phyloP scores from a whole-genome alignment of 2,797 vertebrate genomes.

The Neoniphon sammara region DNA sequence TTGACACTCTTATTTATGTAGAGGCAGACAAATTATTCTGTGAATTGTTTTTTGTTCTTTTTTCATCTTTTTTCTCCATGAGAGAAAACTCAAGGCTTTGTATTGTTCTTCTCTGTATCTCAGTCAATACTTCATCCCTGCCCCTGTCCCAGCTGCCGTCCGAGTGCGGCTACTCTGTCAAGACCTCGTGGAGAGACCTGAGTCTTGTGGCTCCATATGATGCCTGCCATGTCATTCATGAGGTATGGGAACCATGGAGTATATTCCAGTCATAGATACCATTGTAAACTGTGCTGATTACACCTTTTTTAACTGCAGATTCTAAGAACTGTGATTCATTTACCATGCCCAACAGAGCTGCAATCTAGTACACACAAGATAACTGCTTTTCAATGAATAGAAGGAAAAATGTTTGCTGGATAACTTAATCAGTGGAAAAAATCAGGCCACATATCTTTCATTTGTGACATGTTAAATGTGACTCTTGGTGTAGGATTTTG shows the following conservation, averaged over 20 bases:
- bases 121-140: slow-evolving; percentile 68
- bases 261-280: no score
- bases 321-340: background rate
- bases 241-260: slow-evolving; percentile 49
- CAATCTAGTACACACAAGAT: no score
- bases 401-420: no score
- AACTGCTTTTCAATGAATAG: no score
- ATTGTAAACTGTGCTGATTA: background rate
- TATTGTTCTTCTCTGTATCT: slow-evolving; percentile 17
- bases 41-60: background rate
- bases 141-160: slow-evolving; percentile 62
- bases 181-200: slow-evolving; percentile 61
- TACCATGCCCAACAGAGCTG: no score
- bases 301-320: background rate
- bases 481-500: background rate
- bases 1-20: no score
- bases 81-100: background rate
- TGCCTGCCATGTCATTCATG: slow-evolving; percentile 67
- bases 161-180: slow-evolving; percentile 71
- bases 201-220: slow-evolving; percentile 60
- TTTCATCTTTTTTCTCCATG: background rate
- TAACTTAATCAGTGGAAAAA: no score
- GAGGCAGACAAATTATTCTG: no score
- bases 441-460: no score
- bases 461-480: background rate